Evolutionary conservation across 2,888 invertebrate species (phyloP), one percentile per base, ranked within the genome.

Genomic region (Syrista parreyssii): DNA sequence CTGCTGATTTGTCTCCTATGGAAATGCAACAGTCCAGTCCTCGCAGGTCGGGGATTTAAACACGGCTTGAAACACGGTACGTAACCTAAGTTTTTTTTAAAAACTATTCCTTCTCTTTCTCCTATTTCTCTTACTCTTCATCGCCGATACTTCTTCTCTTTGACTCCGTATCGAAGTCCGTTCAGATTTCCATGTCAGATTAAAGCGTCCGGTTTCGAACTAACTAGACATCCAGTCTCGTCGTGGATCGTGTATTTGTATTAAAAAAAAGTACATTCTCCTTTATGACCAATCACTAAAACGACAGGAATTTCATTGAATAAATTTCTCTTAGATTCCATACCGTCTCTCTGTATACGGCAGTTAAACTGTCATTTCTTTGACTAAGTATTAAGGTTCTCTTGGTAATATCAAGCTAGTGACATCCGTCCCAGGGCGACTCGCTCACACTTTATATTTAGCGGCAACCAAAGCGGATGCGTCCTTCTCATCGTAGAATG

Each of bases 391-490:
- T 15, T 23, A 23, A 6, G 55, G 9, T 55, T 55, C 40, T 55
- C 40, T 55, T 55, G 55, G 55, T 55, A 55, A 55, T 55, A 55
- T 55, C 55, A 15, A 55, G 55, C 55, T 6, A 55, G 55, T 55
- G 55, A 55, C 55, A 55, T 55, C 55, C 55, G 55, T 55, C 55
- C 55, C 55, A 55, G 23, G 9, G 15, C 55, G 55, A 55, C 55
- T 2, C 55, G 55, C 23, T 84, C 86, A 84, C 86, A 81, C 87
- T 90, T 88, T 90, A 90, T 90, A 90, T 90, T 90, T 90, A 90
- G 90, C 88, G 85, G 81, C 84, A 82, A 80, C 77, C 55, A 55
- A 55, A 15, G 55, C 55, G 55, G 55, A 55, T 55, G 55, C 55
- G 9, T 55, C 55, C 55, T 55, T 55, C 55, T 55, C 55, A 23